Evolutionary conservation across 2,888 invertebrate species (phyloP), one percentile per base, ranked within the genome.

Genomic region (Spilarctia lutea): DNA sequence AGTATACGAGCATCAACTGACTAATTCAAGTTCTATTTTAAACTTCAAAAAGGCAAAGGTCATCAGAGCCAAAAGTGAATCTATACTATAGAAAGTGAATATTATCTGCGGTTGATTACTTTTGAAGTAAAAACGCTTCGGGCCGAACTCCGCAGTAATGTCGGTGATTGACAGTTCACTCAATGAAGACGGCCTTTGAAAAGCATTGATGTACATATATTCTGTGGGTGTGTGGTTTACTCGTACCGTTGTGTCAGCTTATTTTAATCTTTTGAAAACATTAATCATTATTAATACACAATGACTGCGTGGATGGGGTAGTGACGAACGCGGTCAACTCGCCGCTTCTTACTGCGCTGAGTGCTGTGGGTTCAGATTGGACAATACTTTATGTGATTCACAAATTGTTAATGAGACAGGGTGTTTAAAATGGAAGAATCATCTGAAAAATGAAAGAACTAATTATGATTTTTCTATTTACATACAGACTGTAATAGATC

Each of bases 41-140:
- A 52, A 52, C 24, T 52, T 52, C 7, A 52, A 30, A 27, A 33
- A 48, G 3, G 20, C 24, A 52, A 69, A 68, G 52, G 33, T 48
- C 52, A 33, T 68, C 35, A 68, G n/a, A 52, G 27, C 35, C 16
- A 35, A n/a, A 52, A 20, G 13, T 52, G 24, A 52, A 69, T 33
- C 4, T 68, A n/a, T 35, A 35, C 2, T 16, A n/a, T 69, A 48
- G 68, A 69, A 69, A 69, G 68, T 69, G 68, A 35, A 56, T 33
- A 33, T 3, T 45, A 48, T 63, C 6, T 16, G 60, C 27, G 6
- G 27, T 30, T 63, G 30, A 63, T 63, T 63, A 63, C 60, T 30
- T 63, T 63, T 63, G 2, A 30, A 30, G 60, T 63, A 63, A 63
- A 30, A 63, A 63, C 30, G 27, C 60, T 63, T 63, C 13, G 16